Conservation (phyloP, 2,113 vertebrate species). For the Podiceps cristatus region DNA sequence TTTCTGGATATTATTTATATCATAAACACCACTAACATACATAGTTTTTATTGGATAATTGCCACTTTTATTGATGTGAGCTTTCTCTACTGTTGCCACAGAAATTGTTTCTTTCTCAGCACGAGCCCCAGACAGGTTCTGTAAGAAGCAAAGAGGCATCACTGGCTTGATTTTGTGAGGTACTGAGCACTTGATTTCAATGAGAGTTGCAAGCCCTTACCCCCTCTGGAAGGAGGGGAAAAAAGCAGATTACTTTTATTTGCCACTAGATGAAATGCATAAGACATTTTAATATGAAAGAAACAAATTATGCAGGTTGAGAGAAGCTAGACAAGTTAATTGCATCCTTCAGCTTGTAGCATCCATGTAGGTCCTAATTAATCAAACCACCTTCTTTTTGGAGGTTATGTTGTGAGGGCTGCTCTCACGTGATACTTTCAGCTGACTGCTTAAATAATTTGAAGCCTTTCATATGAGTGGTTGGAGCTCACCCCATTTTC, state of each 20-base stretch:
- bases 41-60: neutral
- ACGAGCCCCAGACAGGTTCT: neutral
- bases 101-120: neutral
- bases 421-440: neutral
- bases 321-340: slow-evolving; percentile 64
- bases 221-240: fast-evolving
- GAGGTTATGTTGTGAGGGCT: neutral
- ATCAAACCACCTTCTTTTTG: slow-evolving; percentile 23
- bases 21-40: neutral
- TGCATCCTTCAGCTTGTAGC: slow-evolving; percentile 10
- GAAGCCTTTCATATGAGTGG: neutral
- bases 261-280: neutral
- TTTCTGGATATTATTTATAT: neutral
- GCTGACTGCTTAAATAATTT: neutral
- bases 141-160: neutral
- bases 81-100: neutral
- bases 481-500: neutral
- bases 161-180: neutral
- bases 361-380: slow-evolving; percentile 46
- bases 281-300: slow-evolving; percentile 52
- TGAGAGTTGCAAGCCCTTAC: neutral
- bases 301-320: slow-evolving; percentile 24
- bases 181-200: neutral
- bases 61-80: neutral
- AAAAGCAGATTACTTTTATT: neutral